A percentile compares a stretch with the other conserved stretches of the same genome.
phyloP scores from a whole-genome alignment of 1,140 invertebrate species.

The Drosophila tropicalis region DNA sequence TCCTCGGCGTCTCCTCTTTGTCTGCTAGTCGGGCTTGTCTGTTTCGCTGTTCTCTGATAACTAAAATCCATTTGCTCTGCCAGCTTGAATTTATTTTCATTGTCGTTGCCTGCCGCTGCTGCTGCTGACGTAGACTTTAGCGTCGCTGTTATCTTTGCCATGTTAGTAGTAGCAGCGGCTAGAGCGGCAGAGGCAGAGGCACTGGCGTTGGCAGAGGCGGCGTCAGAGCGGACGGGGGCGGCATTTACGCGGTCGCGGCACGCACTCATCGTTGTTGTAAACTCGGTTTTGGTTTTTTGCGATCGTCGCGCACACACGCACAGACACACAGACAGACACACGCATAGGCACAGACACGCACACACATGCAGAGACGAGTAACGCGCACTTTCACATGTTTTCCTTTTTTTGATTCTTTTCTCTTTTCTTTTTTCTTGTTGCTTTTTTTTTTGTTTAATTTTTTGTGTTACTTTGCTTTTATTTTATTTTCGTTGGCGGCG shows the following conservation, averaged over 20 bases:
- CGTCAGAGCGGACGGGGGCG: slow-evolving; percentile 46
- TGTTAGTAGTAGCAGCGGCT: slow-evolving; percentile 20
- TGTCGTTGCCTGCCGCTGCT: slow-evolving; percentile 30
- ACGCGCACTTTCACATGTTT: slow-evolving; percentile 16
- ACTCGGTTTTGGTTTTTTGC: slow-evolving; percentile 20
- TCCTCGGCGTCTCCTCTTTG: slow-evolving; percentile 23
- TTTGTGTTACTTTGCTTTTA: neutral
- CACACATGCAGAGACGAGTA: slow-evolving; percentile 1
- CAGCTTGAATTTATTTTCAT: slow-evolving; percentile 76
- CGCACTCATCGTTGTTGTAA: slow-evolving; percentile 48
- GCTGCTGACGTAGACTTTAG: slow-evolving; percentile 20
- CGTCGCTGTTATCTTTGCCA: slow-evolving; percentile 70
- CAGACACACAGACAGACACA: slow-evolving; percentile 17
- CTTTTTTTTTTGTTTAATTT: neutral
- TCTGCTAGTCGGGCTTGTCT: slow-evolving; percentile 43
- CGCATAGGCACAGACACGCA: slow-evolving; percentile 11
- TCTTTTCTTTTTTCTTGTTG: neutral
- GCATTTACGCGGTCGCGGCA: slow-evolving; percentile 59
- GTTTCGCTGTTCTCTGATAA: slow-evolving; percentile 78
- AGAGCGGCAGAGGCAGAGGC: slow-evolving; percentile 41
- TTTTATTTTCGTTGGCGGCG: slow-evolving; percentile 13
- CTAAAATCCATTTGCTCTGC: slow-evolving; percentile 74
- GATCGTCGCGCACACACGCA: slow-evolving; percentile 33
- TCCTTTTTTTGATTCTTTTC: slow-evolving; percentile 6
- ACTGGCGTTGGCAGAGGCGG: slow-evolving; percentile 18